Conservation (phyloP, 1,140 invertebrate genomes). For the Aphaenogaster rudis region DNA sequence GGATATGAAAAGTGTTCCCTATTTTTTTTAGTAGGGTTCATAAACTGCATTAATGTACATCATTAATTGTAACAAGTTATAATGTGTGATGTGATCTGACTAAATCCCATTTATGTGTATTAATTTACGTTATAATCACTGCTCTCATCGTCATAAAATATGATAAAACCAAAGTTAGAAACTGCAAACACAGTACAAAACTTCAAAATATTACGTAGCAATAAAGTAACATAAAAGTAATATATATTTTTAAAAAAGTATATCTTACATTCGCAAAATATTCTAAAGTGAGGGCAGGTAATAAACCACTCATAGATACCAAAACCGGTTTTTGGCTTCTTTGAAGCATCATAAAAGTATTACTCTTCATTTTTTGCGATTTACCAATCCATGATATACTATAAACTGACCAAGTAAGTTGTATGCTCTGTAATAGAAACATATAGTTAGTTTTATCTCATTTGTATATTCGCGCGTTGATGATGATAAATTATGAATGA, state of each 20-base stretch:
- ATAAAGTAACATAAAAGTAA: background rate
- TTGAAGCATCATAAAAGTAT: constrained; percentile 53
- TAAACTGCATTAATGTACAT: no score
- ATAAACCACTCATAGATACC: constrained; percentile 53
- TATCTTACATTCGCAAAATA: constrained; percentile 68
- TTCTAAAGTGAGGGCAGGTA: constrained; percentile 65
- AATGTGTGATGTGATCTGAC: no score
- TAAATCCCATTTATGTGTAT: no score
- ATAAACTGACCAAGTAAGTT: constrained; percentile 29
- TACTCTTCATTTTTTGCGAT: constrained; percentile 14
- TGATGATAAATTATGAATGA: no score
- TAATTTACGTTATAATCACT: background rate
- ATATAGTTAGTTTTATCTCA: background rate
- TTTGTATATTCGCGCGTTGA: no score
- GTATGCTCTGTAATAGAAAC: constrained; percentile 45
- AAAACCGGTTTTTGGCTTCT: constrained; percentile 48
- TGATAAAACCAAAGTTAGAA: constrained; percentile 62
- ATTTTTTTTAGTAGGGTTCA: no score
- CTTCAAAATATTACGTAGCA: background rate
- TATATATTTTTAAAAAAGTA: background rate
- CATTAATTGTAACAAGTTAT: no score
- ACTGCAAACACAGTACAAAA: constrained; percentile 51
- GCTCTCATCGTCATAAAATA: constrained; percentile 70
- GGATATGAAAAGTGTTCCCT: no score
- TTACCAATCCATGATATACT: constrained; percentile 35